Percentiles rank a stretch among this genome's conserved stretches.
phyloP scores from a whole-genome alignment of 64 coral and sea anemone genomes.

The Porites australiensis region DNA sequence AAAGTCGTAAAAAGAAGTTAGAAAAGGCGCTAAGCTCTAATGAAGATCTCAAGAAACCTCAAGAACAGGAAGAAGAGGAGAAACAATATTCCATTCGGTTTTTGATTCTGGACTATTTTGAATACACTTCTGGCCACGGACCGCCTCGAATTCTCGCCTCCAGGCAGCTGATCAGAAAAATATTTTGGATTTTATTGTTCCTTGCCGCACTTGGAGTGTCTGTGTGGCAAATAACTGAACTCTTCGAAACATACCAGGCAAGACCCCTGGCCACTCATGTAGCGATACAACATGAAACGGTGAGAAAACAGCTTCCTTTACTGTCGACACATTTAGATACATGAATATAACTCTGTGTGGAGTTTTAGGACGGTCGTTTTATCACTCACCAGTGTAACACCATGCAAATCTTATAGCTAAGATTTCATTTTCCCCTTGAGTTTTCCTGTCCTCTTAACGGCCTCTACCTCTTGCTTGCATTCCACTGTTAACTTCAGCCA shows the following conservation, averaged over 20 bases:
- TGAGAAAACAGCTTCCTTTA: background rate
- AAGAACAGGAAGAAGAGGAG: background rate
- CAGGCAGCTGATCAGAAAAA: slow-evolving; percentile 14
- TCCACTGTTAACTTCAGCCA: no score
- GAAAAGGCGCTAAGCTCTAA: background rate
- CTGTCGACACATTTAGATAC: background rate
- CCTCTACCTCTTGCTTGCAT: no score
- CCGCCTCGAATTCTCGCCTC: slow-evolving; percentile 45
- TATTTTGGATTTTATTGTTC: slow-evolving; percentile 44
- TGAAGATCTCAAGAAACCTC: background rate
- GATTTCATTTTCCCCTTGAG: no score
- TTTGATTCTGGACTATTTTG: slow-evolving; percentile 56
- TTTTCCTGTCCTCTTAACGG: no score
- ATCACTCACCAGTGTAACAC: no score
- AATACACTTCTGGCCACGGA: slow-evolving; percentile 73
- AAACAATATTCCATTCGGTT: slow-evolving; percentile 26
- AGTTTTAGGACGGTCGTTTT: no score
- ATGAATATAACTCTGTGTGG: no score
- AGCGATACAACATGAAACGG: slow-evolving; percentile 55
- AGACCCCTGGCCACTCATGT: slow-evolving; percentile 52
- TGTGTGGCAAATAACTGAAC: slow-evolving; percentile 12
- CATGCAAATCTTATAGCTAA: no score
- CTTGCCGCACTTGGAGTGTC: slow-evolving; percentile 50
- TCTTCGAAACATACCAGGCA: slow-evolving; percentile 29
- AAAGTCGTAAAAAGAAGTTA: background rate